Evolutionary conservation across 2,113 vertebrate species (phyloP).

Genomic region (Gallinago jamesoni): DNA sequence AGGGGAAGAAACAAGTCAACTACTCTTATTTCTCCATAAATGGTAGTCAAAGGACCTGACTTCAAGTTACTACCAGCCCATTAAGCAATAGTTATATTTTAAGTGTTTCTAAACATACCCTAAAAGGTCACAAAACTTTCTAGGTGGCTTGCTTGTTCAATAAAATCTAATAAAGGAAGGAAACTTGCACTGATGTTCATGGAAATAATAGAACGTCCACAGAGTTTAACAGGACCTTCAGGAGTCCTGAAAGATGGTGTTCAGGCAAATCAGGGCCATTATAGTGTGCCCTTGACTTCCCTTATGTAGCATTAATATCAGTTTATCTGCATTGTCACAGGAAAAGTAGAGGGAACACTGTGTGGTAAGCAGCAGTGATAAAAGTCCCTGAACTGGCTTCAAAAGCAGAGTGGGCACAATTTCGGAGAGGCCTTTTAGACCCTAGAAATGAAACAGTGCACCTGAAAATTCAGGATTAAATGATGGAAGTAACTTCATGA

Average conservation of each 20-base stretch:
- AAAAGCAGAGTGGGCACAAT: background rate
- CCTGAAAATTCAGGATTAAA: background rate
- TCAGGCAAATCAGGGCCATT: background rate
- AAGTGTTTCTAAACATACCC: background rate
- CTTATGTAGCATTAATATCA: background rate
- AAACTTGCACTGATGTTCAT: background rate
- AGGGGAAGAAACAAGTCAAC: background rate
- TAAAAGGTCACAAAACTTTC: background rate
- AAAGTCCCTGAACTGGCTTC: background rate
- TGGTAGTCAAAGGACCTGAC: background rate
- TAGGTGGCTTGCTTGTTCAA: background rate
- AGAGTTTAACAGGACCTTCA: background rate
- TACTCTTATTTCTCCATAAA: background rate
- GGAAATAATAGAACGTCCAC: background rate
- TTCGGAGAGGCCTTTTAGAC: background rate
- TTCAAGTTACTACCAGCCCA: background rate
- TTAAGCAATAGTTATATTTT: background rate
- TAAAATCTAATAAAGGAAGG: background rate
- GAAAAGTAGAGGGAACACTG: background rate
- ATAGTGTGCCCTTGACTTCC: background rate
- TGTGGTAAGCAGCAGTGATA: background rate
- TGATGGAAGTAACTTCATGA: background rate
- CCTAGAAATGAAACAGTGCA: background rate
- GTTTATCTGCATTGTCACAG: background rate
- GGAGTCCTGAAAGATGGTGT: background rate